phyloP scores from a whole-genome alignment of 2,113 vertebrate genomes.

The Gavialis gangeticus region DNA sequence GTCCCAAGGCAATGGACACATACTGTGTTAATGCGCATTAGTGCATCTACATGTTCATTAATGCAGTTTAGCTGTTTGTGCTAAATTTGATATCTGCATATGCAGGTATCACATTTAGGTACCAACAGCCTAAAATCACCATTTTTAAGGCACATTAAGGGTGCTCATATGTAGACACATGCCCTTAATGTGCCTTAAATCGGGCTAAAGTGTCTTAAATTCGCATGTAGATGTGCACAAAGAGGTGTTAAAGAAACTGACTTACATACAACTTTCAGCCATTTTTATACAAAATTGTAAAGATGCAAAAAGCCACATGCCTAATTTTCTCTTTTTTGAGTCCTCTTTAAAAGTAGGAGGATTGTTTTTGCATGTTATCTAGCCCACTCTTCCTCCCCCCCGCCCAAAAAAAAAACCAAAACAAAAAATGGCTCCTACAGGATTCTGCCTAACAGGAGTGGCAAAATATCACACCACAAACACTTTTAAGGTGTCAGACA shows the following conservation, averaged over 20 bases:
- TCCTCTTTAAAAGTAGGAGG: neutral
- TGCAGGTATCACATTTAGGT: no score
- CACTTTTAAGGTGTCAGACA: neutral
- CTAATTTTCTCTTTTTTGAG: neutral
- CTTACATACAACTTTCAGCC: neutral
- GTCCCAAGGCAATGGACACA: no score
- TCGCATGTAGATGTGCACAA: no score
- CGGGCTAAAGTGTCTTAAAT: no score
- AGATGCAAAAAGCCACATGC: neutral
- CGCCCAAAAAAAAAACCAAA: neutral
- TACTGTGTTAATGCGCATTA: no score
- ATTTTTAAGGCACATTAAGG: no score
- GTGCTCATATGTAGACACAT: no score
- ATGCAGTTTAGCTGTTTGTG: no score
- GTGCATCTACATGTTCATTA: no score
- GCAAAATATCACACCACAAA: neutral
- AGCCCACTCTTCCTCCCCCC: neutral
- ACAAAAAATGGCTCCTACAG: neutral
- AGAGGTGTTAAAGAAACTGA: neutral
- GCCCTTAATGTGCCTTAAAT: no score
- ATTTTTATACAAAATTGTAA: neutral
- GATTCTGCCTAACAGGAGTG: neutral
- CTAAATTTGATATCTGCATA: no score
- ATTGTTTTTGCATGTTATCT: neutral
- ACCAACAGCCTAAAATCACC: no score